phyloP scores from a whole-genome alignment of 2,113 vertebrate genomes.

The Alligator mississippiensis region DNA sequence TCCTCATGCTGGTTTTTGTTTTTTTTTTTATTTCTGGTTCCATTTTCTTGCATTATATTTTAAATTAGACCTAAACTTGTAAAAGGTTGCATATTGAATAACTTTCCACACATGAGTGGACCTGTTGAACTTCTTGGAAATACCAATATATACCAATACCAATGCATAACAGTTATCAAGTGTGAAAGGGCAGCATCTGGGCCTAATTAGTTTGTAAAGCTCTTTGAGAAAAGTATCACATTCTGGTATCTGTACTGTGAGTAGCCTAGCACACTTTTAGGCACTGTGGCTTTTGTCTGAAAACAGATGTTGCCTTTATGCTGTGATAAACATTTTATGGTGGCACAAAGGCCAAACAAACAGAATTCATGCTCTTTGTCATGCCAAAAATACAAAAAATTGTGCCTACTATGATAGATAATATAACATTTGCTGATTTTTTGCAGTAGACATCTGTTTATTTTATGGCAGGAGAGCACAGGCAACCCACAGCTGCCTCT shows the following conservation, averaged over 20 bases:
- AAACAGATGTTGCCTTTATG: too few species aligned
- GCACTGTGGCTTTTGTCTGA: not conserved
- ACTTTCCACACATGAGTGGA: accelerated
- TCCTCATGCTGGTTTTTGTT: not conserved
- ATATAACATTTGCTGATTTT: too few species aligned
- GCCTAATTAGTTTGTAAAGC: not conserved
- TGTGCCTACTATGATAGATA: too few species aligned
- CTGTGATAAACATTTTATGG: too few species aligned
- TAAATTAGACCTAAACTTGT: not conserved
- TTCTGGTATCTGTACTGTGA: not conserved
- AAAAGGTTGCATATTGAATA: not conserved
- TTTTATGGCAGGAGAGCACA: too few species aligned
- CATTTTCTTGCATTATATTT: not conserved
- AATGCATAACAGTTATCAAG: not conserved
- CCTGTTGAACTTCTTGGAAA: not conserved
- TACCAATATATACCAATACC: not conserved
- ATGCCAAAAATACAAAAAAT: too few species aligned
- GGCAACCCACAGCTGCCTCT: too few species aligned
- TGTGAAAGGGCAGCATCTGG: not conserved
- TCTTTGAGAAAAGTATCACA: not conserved
- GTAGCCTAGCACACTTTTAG: not conserved
- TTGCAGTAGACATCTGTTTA: too few species aligned
- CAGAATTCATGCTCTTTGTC: too few species aligned
- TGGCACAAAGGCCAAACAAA: too few species aligned
- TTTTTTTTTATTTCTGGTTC: not conserved